Evolutionary conservation across 2,888 invertebrate genomes (phyloP), one percentile per base, ranked within the genome.

Genomic region (Byasa hedistus): DNA sequence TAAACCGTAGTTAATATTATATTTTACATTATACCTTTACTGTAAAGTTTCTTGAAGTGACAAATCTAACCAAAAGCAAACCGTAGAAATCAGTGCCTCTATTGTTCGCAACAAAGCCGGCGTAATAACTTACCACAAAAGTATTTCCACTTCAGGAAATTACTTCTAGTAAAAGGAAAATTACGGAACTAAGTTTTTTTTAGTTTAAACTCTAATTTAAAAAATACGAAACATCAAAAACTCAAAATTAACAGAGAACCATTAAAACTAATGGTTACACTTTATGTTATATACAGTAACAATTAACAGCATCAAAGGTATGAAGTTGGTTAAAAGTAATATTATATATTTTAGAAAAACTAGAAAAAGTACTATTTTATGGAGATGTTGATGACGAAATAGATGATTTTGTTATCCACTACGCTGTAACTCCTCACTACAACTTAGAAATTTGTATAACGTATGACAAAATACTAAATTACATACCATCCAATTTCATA

Each of bases 21-120:
- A 1, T 48, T n/a, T 48, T n/a, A 48, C 8, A 48, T 7, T n/a
- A n/a, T 48, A n/a, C n/a, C n/a, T 4, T 48, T 15, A 39, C 15
- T 39, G 12, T 3, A 22, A 54, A 54, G 22, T 54, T 60, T 23
- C 17, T 39, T 54, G 22, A 3, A 7, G 22, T 36, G 44, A 57
- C 65, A 60, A 67, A 70, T 70, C 74, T 71, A 72, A 76, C n/a
- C 75, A 75, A 77, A 83, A 76, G 70, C 73, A 72, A 79, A 76
- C 74, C 75, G 77, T 76, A 76, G 82, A 90, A n/a, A 89, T 88
- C 88, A 87, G 79, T 78, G 74, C 72, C 69, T 73, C 84, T 75
- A 89, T 88, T 89, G 89, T 89, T 80, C 82, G 75, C 76, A 78
- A 90, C 88, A 89, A 89, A 86, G 79, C 81, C 75, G 70, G 78